Evolutionary conservation across 1,140 invertebrate genomes (phyloP), one percentile per base, ranked within the genome.

Genomic region (Eumeta japonica): DNA sequence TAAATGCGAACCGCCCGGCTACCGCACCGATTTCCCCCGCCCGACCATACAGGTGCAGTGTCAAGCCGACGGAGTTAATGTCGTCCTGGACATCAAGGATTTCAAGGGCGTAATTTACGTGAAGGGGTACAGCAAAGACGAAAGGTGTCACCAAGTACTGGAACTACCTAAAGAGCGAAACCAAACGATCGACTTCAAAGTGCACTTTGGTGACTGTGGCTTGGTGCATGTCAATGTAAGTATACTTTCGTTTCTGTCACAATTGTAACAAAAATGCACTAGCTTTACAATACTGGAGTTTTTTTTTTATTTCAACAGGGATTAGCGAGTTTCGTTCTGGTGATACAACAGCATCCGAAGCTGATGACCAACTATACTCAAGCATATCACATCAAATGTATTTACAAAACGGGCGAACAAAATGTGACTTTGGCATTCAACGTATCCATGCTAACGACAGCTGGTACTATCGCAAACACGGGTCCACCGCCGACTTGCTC

Each of bases 261-360:
- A 7, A 7, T 7, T 24, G n/a, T 7, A 24, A 5, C n/a, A 24
- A n/a, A 7, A 10, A 9, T 30, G 7, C 12, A 30, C 28, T 9
- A 30, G 12, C 13, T 10, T 13, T 10, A 13, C 28, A 7, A 24
- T 7, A 24, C n/a, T 7, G 5, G n/a, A 7, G 20, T 16, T 32
- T 45, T 18, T 7, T 33, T 45, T 37, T 32, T 48, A 35, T 46
- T 27, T 47, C 62, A 75, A 41, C 57, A 90, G 87, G 92, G 92
- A 29, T 83, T 93, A 59, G 92, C 93, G 10, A 90, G 89, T 50
- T 95, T 95, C 56, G 88, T 95, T 1, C 75, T 96, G 12, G 92
- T 96, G 7, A 92, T 96, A 56, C 92, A 95, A 57, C 94, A 93
- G 75, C 93, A 96, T 83, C 92, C 92, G 0, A 94, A 92, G 80